Evolutionary conservation across 1,140 invertebrate species (phyloP).

Genomic region (Telenomus remus): DNA sequence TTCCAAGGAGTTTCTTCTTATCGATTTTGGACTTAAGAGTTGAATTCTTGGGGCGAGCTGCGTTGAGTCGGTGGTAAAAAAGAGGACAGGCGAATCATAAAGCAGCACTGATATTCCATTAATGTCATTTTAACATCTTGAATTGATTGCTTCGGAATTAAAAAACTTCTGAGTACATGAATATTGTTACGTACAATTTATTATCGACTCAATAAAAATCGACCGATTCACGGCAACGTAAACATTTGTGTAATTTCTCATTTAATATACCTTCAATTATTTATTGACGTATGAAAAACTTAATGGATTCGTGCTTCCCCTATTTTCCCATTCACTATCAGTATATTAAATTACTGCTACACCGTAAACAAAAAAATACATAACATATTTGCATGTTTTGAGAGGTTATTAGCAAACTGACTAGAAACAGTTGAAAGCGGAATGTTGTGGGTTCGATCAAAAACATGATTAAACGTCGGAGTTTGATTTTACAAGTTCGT

Average conservation of each 20-base stretch:
- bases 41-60: conserved; percentile 48
- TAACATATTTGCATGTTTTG: too few relatives aligned
- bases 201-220: conserved; percentile 33
- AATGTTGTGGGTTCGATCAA: too few relatives aligned
- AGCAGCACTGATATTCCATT: conserved; percentile 57
- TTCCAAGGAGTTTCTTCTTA: conserved; percentile 59
- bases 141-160: conserved; percentile 57
- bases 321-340: too few relatives aligned
- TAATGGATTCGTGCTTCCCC: too few relatives aligned
- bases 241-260: not conserved
- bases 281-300: too few relatives aligned
- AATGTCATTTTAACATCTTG: conserved; percentile 53
- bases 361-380: too few relatives aligned
- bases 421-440: too few relatives aligned
- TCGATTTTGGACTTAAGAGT: conserved; percentile 59
- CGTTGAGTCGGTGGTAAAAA: conserved; percentile 50
- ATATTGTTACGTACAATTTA: conserved; percentile 39
- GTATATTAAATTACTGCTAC: too few relatives aligned
- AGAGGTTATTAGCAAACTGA: too few relatives aligned
- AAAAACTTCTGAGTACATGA: conserved; percentile 50
- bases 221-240: conserved; percentile 4
- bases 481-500: not conserved
- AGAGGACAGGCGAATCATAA: conserved; percentile 47
- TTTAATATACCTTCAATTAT: too few relatives aligned
- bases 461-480: too few relatives aligned